A percentile compares a stretch with the other conserved stretches of the same genome.
Evolutionary conservation across 37 sponge, comb jelly and placozoan genomes (phyloP).

Genomic region (Theonella swinhoei): DNA sequence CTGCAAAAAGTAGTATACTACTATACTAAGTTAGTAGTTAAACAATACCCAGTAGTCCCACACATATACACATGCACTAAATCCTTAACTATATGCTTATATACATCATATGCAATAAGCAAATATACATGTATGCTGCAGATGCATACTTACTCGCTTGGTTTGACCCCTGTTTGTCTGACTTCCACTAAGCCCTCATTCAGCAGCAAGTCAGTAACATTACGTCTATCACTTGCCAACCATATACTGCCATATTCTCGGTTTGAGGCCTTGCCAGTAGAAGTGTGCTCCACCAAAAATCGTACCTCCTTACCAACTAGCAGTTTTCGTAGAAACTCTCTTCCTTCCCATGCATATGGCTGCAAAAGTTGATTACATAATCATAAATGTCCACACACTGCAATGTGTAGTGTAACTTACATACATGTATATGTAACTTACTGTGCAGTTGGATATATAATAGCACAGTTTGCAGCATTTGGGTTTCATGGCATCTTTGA

Average conservation of each 20-base stretch:
- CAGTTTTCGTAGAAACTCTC: conserved; percentile 88
- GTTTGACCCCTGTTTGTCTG: conserved; percentile 38
- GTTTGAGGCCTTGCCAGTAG: conserved; percentile 34
- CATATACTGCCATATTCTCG: conserved; percentile 38
- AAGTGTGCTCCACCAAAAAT: conserved; percentile 84
- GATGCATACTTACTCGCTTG: conserved; percentile 73
- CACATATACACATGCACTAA: too few relatives aligned
- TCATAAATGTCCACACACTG: neutral
- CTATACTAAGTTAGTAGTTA: too few relatives aligned
- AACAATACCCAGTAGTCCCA: too few relatives aligned
- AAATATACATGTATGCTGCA: too few relatives aligned
- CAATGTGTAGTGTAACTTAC: neutral
- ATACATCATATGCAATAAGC: too few relatives aligned
- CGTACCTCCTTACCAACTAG: conserved; percentile 90
- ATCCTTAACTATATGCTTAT: too few relatives aligned
- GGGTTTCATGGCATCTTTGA: too few relatives aligned
- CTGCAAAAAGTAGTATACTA: too few relatives aligned
- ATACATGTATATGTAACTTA: too few relatives aligned
- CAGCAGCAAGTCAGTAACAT: conserved; percentile 55
- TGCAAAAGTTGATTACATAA: conserved; percentile 18
- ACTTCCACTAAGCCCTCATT: conserved; percentile 76
- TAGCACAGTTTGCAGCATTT: too few relatives aligned
- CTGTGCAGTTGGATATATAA: neutral
- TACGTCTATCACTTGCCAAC: conserved; percentile 17
- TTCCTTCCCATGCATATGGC: conserved; percentile 94